A percentile compares a stretch with the other conserved stretches of the same genome.
Conservation (phyloP, 1,140 invertebrate genomes). For the Galleria mellonella region DNA sequence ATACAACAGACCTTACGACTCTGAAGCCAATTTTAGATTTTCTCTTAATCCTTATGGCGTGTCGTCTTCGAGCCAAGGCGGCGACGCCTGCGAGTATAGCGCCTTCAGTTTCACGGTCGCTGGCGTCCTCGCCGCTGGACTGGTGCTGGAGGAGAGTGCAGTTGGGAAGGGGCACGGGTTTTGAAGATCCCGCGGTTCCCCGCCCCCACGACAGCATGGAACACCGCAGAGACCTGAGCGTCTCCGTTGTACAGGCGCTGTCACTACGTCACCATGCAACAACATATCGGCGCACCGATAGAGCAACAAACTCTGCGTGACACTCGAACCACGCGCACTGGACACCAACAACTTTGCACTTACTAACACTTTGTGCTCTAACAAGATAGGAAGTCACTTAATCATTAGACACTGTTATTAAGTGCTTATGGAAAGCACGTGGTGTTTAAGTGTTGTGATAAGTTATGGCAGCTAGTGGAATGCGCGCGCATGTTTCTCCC, state of each 20-base stretch:
- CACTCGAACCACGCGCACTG: slow-evolving; percentile 29
- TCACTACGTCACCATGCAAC: slow-evolving; percentile 47
- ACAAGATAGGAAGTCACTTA: slow-evolving; percentile 6
- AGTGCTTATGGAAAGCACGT: slow-evolving; percentile 22
- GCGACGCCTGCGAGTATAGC: slow-evolving; percentile 54
- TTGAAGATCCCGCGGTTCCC: slow-evolving; percentile 31
- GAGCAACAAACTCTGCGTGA: slow-evolving; percentile 23
- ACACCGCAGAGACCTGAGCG: slow-evolving; percentile 61
- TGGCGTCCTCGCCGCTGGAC: slow-evolving; percentile 30
- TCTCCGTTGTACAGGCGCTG: slow-evolving; percentile 66
- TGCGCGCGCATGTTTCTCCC: slow-evolving; percentile 33
- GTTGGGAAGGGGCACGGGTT: slow-evolving; percentile 18
- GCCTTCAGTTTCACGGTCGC: slow-evolving; percentile 38
- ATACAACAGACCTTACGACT: slow-evolving; percentile 45
- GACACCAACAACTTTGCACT: slow-evolving; percentile 28
- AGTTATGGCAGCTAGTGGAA: slow-evolving; percentile 11
- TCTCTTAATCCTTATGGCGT: slow-evolving; percentile 58
- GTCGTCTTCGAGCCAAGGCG: slow-evolving; percentile 57
- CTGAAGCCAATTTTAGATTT: slow-evolving; percentile 56
- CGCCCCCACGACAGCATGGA: slow-evolving; percentile 63
- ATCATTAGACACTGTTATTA: slow-evolving; percentile 16
- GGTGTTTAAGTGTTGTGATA: slow-evolving; percentile 24
- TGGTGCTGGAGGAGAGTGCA: slow-evolving; percentile 11
- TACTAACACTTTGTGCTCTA: slow-evolving; percentile 7
- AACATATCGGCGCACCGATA: slow-evolving; percentile 60